Evolutionary conservation across 2,113 vertebrate genomes (phyloP).

Genomic region (Camelus dromedarius): DNA sequence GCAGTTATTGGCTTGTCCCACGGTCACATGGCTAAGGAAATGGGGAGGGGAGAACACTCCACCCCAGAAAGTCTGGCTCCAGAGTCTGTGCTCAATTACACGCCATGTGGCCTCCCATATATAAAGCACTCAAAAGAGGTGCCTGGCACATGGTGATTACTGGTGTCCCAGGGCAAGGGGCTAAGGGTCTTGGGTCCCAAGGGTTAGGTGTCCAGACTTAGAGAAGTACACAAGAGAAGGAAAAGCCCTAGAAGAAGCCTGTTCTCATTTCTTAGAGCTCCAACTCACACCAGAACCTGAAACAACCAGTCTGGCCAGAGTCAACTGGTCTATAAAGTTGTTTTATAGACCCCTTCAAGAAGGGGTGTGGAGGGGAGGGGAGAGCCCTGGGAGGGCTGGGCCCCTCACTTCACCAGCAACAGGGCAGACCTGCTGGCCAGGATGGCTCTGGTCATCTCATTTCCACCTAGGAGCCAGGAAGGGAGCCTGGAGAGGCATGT

Average conservation of each 20-base stretch:
- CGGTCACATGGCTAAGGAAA: neutral
- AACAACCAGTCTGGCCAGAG: conserved; percentile 76
- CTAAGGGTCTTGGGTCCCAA: neutral
- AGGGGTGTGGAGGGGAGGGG: neutral
- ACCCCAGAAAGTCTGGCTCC: neutral
- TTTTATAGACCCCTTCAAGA: conserved; percentile 76
- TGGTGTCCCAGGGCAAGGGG: neutral
- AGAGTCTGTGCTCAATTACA: neutral
- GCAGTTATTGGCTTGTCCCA: neutral
- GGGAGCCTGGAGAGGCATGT: neutral
- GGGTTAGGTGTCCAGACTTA: neutral
- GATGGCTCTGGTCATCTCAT: neutral
- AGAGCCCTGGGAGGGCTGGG: neutral
- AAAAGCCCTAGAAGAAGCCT: conserved; percentile 42
- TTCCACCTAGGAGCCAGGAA: neutral
- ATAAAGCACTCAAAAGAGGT: neutral
- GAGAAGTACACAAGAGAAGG: neutral
- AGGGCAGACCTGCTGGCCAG: conserved; percentile 12
- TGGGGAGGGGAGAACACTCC: neutral
- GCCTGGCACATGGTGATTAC: neutral
- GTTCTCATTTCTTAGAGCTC: conserved; percentile 53
- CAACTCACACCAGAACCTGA: conserved; percentile 58
- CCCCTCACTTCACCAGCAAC: neutral
- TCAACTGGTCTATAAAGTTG: conserved; percentile 73
- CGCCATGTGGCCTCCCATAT: neutral